Evolutionary conservation across 2,888 invertebrate species (phyloP), one percentile per base, ranked within the genome.

Genomic region (Diaprepes abbreviatus): DNA sequence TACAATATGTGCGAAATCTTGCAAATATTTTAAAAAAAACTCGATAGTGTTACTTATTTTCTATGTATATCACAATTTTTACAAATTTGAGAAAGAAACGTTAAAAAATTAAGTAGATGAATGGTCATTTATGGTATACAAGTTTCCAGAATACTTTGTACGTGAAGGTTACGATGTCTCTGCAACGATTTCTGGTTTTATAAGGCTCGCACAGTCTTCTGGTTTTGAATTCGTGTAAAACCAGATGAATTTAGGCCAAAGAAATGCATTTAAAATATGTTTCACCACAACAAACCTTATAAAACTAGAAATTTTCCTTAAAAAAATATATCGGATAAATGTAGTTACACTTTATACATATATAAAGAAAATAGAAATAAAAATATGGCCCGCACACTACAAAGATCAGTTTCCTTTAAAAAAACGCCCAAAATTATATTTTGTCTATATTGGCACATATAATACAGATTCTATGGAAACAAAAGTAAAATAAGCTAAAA

Each of bases 1-100:
- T 48, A 48, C 24, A 28, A 48, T 12, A 9, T 43, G 7, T 17
- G 9, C 6, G 4, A 7, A 40, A 16, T 24, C 17, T 10, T 10
- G 35, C 55, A 17, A 35, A 19, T 10, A 24, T 17, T 57, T 36
- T 38, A 57, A 45, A 45, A 45, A 45, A 24, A 24, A 48, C 48
- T 24, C 14, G 1, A 24, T 28, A 12, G 40, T 48, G 16, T 33
- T 24, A 24, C 67, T 58, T 67, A 62, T 4, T 16, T 54, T 24
- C 67, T 67, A 67, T 35, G 35, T 70, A 70, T 70, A 70, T 70
- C 70, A 70, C 70, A 70, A 58, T 70, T 70, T 70, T 70, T 70
- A 70, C 70, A 70, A 59, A 59, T 21, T 19, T 55, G 28, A 63
- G 40, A 59, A 50, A 31, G 52, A 57, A 63, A 54, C 38, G 45